Percentiles rank a stretch among this genome's conserved stretches.
Conservation (phyloP, 2,113 vertebrate species). For the Charina bottae region DNA sequence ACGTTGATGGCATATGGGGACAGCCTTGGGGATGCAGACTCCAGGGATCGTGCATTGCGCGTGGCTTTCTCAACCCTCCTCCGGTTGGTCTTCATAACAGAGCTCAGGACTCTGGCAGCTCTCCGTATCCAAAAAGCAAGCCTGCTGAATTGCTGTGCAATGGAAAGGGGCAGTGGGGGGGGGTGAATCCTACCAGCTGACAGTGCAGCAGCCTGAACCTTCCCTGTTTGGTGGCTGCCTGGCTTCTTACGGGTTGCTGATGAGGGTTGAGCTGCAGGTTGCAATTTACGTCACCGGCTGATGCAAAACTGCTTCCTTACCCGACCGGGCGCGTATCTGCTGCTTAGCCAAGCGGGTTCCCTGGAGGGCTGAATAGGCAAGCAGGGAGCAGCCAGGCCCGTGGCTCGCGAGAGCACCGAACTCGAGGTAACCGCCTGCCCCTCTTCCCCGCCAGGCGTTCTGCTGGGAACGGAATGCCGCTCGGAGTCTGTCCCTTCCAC, state of each 20-base stretch:
- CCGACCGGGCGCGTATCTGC: too few relatives aligned
- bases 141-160: too few relatives aligned
- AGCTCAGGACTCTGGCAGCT: too few relatives aligned
- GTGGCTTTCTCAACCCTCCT: too few relatives aligned
- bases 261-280: neutral
- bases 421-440: neutral
- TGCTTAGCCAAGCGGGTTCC: too few relatives aligned
- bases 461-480: slow-evolving; percentile 91
- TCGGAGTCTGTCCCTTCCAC: slow-evolving; percentile 91
- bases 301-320: neutral
- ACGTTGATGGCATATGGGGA: neutral
- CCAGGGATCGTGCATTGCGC: too few relatives aligned
- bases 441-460: slow-evolving; percentile 77
- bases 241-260: neutral
- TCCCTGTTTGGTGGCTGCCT: neutral
- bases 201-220: too few relatives aligned
- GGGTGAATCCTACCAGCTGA: too few relatives aligned
- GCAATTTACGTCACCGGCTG: neutral
- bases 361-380: neutral
- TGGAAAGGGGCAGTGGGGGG: too few relatives aligned
- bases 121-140: too few relatives aligned
- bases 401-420: neutral
- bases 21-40: neutral
- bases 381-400: neutral
- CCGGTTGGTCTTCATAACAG: too few relatives aligned